phyloP scores from a whole-genome alignment of 2,113 vertebrate genomes.

The Terrapene triunguis region DNA sequence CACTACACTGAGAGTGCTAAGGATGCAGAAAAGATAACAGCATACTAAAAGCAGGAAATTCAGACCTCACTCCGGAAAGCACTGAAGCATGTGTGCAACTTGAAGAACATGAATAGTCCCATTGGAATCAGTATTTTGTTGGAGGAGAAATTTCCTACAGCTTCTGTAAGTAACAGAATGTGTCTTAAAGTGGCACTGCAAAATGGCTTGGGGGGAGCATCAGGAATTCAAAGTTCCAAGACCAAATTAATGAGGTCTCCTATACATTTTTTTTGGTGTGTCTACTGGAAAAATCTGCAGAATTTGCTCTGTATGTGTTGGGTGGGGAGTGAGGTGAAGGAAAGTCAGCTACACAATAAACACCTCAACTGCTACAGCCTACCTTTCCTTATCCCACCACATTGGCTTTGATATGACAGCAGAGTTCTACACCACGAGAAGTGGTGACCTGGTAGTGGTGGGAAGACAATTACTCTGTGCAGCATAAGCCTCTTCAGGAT shows the following conservation, averaged over 20 bases:
- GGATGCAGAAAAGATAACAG: neutral
- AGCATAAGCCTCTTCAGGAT: neutral
- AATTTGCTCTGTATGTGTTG: neutral
- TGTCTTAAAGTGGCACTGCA: neutral
- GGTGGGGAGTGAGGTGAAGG: neutral
- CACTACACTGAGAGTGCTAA: neutral
- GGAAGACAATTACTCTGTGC: neutral
- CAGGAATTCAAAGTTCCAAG: accelerated
- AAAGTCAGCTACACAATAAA: neutral
- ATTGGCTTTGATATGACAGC: neutral
- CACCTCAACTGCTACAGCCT: neutral
- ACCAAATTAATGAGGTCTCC: neutral
- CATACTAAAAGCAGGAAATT: accelerated
- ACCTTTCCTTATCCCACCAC: accelerated
- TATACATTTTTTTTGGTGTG: neutral
- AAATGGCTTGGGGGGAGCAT: neutral
- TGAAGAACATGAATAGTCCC: neutral
- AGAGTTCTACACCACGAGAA: neutral
- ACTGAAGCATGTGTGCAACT: neutral
- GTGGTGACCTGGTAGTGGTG: neutral
- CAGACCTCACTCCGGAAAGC: neutral
- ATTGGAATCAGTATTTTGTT: accelerated
- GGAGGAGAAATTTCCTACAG: neutral
- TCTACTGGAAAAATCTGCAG: neutral
- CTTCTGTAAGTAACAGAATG: neutral